Evolutionary conservation across 2,113 vertebrate species (phyloP), one percentile per base, ranked within the genome.

Genomic region (Zosterops lateralis): DNA sequence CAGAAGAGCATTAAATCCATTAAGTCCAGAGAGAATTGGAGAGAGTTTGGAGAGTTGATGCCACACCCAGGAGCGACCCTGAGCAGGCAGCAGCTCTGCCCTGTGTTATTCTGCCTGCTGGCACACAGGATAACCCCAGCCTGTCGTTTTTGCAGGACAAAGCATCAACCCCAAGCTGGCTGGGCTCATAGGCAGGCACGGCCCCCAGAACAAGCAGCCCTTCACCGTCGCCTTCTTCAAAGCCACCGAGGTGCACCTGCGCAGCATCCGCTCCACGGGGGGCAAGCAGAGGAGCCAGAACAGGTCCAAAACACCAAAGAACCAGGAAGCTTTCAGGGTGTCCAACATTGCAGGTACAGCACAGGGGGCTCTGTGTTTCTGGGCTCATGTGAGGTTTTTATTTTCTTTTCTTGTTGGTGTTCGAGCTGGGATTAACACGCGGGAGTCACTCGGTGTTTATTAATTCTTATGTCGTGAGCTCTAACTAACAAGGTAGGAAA

Each of bases 151-250:
- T 89, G 61, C 93, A 99, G 99, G 99, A 24, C 99, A 99, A 90
- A 99, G 98, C 81, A 97, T 99, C 93, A 99, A 99, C 78, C 99
- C 99, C 89, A 99, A 98, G 61, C 48, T 98, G 96, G 99, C 98
- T 0, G 99, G 99, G 50, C 98, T 99, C 12, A 98, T 99, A 5
- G 99, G 99, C 48, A 98, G 98, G 71, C 98, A 98, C 8, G 99
- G 99, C 71, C 99, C 99, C 1, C 99, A 99, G 97, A 99, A 98
- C 97, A 99, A 99, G 97, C 99, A 99, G 94, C 99, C 99, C 4
- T 99, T 99, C 98, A 99, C 99, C 61, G 99, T 99, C 79, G 99
- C 99, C 94, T 99, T 99, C 96, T 99, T 99, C 97, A 99, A 99
- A 97, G 99, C 99, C 92, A 99, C 99, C 0, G 99, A 99, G 96